phyloP scores from a whole-genome alignment of 1,140 invertebrate species.

The Eurosta solidaginis region DNA sequence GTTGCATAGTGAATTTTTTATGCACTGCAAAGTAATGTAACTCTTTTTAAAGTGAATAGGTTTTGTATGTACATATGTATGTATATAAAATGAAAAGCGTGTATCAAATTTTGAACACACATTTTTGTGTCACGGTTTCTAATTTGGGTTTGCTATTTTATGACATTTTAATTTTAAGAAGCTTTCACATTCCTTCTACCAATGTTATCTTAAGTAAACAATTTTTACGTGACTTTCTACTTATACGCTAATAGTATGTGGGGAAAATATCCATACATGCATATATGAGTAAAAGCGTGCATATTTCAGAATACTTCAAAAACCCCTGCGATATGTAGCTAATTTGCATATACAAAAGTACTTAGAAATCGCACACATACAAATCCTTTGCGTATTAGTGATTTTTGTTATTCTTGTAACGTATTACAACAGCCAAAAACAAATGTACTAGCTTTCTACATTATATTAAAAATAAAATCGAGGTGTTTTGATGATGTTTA shows the following conservation, averaged over 20 bases:
- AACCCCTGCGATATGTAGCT: neutral
- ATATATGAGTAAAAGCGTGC: neutral
- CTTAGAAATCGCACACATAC: neutral
- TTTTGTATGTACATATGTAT: too few relatives aligned
- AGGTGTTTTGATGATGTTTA: too few relatives aligned
- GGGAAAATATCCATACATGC: neutral
- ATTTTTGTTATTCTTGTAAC: too few relatives aligned
- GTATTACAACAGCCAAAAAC: too few relatives aligned
- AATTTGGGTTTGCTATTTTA: neutral
- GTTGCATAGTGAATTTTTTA: too few relatives aligned
- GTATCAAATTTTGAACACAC: neutral
- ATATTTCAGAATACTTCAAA: neutral
- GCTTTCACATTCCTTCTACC: neutral
- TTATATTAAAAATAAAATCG: too few relatives aligned
- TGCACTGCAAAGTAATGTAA: too few relatives aligned
- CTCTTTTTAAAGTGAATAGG: too few relatives aligned
- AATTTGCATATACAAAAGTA: neutral
- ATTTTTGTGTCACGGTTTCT: neutral
- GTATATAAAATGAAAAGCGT: neutral
- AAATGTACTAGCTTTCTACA: too few relatives aligned
- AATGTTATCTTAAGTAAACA: neutral
- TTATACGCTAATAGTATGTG: neutral
- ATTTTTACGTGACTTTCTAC: neutral
- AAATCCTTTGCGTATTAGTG: neutral
- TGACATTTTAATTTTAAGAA: constrained; percentile 3